Evolutionary conservation across 2,797 vertebrate genomes (phyloP).

Genomic region (Martes flavigula): DNA sequence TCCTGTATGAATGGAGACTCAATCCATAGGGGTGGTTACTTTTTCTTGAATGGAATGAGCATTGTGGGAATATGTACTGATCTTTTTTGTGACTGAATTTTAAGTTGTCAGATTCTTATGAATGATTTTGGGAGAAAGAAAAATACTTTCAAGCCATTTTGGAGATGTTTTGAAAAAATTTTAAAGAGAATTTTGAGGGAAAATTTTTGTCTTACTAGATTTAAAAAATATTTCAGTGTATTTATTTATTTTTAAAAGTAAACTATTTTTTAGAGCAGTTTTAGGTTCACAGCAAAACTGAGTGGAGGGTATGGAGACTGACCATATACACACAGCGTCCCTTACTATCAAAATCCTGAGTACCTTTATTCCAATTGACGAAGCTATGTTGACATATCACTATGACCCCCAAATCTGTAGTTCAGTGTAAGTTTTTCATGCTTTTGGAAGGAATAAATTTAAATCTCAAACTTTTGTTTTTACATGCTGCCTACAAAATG

Average conservation of each 20-base stretch:
- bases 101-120: conserved; percentile 75
- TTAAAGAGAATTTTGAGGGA: not conserved
- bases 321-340: not conserved
- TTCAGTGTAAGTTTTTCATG: not conserved
- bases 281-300: not conserved
- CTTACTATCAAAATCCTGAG: not conserved
- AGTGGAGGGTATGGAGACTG: not conserved
- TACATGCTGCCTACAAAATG: not conserved
- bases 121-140: conserved; percentile 67
- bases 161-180: not conserved
- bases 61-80: conserved; percentile 76
- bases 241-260: not conserved
- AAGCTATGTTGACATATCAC: not conserved
- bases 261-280: not conserved
- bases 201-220: not conserved
- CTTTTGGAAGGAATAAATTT: conserved; percentile 9
- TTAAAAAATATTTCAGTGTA: conserved; percentile 44
- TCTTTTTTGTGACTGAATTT: conserved; percentile 81
- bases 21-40: conserved; percentile 65
- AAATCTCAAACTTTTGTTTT: conserved; percentile 25
- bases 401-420: not conserved
- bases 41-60: conserved; percentile 81
- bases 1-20: conserved; percentile 81
- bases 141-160: conserved; percentile 44
- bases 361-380: not conserved